A percentile compares a stretch with the other conserved stretches of the same genome.
Evolutionary conservation across 1,140 invertebrate species (phyloP).

Genomic region (Meloidogyne hapla): DNA sequence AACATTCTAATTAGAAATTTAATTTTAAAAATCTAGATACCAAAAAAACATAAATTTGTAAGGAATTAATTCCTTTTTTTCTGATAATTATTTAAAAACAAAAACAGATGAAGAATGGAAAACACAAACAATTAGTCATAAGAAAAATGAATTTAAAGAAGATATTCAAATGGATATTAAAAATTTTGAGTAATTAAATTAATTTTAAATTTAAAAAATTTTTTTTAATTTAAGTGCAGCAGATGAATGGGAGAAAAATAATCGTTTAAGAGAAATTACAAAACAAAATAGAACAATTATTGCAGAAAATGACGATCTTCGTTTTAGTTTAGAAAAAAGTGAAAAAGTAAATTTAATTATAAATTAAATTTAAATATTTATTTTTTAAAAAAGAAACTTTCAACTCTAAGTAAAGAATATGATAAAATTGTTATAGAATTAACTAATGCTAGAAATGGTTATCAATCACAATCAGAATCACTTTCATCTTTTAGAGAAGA

Average conservation of each 20-base stretch:
- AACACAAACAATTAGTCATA: not conserved
- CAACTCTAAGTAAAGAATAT: constrained; percentile 37
- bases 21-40: too few relatives aligned
- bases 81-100: too few relatives aligned
- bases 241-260: constrained; percentile 12
- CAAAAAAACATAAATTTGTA: not conserved
- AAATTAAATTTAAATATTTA: constrained; percentile 15
- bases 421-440: constrained; percentile 39
- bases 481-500: constrained; percentile 23
- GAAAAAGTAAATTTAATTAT: constrained; percentile 11
- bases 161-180: not conserved
- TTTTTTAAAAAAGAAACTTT: constrained; percentile 30
- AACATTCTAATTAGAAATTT: not conserved
- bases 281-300: constrained; percentile 20
- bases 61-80: too few relatives aligned
- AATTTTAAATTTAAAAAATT: constrained; percentile 5
- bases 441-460: constrained; percentile 9
- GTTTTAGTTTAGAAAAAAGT: constrained; percentile 18
- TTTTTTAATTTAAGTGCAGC: not conserved
- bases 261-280: constrained; percentile 10
- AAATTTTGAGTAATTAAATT: constrained; percentile 17
- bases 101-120: not conserved
- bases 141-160: not conserved
- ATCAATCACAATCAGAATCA: constrained; percentile 37
- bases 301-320: constrained; percentile 21